Evolutionary conservation across 2,797 vertebrate species (phyloP), one percentile per base, ranked within the genome.

Genomic region (Lophius americanus): DNA sequence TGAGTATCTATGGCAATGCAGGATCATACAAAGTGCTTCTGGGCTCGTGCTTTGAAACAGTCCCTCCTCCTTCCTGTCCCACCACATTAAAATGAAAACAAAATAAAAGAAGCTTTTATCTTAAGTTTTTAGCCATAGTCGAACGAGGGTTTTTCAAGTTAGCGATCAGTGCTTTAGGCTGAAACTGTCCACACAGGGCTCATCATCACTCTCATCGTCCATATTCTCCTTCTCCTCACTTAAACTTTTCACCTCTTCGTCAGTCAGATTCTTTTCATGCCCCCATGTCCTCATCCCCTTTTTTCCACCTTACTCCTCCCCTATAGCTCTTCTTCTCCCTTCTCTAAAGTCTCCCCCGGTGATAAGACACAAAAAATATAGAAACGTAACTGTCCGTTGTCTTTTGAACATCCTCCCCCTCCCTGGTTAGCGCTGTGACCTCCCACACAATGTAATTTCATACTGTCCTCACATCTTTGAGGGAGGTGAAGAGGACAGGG

Each of bases 101-200:
- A 68, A 52, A 32, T 69, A 58, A 33, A 65, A 79, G 70, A 77
- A 73, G 43, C 51, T 42, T 68, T 82, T 69, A 76, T 86, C 77
- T 84, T 36, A 64, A 76, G 56, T 76, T 74, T 74, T 78, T 83
- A 78, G 79, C 70, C 71, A 60, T 68, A 75, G 79, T 75, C 79
- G 68, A 83, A 84, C 58, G 68, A 37, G 52, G 48, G 6, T 55
- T 51, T 80, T 67, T 49, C 41, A 77, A 68, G 79, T 64, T 60
- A 60, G 58, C 7, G 14, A 73, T 76, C 68, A 69, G 42, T 41
- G 51, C 84, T 49, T 50, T 47, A 59, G 80, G 75, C 64, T 7
- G 61, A 49, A 74, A n/a, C n/a, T n/a, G n/a, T n/a, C n/a, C n/a
- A n/a, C n/a, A n/a, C n/a, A n/a, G n/a, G 50, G 68, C 76, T 79